These are phyloP conservation scores for Mongoloraphidia duomilia DNA, from an alignment of 2,888 invertebrate species.

Conservation along the genomic window DNA sequence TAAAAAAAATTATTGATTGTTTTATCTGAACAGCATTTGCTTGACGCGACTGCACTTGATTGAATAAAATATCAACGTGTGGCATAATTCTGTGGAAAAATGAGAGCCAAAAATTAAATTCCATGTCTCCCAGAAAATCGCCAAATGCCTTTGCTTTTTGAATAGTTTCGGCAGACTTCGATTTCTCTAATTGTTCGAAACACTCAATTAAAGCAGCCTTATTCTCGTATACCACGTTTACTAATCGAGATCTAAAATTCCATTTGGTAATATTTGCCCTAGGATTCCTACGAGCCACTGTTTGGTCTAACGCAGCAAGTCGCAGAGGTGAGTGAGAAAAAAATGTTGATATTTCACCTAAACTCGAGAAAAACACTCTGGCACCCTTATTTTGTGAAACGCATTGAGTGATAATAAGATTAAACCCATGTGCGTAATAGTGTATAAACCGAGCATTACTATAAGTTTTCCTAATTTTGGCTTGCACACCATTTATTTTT, in stretches of 20 bases:
- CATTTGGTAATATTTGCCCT: slow-evolving; percentile 9
- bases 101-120: too few species aligned
- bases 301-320: slow-evolving; percentile 12
- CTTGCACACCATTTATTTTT: too few species aligned
- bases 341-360: slow-evolving; percentile 11
- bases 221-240: slow-evolving; percentile 14
- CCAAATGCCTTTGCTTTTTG: too few species aligned
- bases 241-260: slow-evolving; percentile 12
- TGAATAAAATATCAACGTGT: slow-evolving; percentile 11
- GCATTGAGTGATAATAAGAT: slow-evolving; percentile 11
- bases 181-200: slow-evolving; percentile 14
- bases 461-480: slow-evolving; percentile 11
- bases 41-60: slow-evolving; percentile 7
- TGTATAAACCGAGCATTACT: slow-evolving; percentile 10
- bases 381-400: slow-evolving; percentile 7
- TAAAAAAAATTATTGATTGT: background rate
- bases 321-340: slow-evolving; percentile 16
- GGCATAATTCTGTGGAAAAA: slow-evolving; percentile 13
- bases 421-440: slow-evolving; percentile 15
- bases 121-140: too few species aligned
- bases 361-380: slow-evolving; percentile 14
- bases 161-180: slow-evolving; percentile 8
- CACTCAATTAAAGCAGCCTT: slow-evolving; percentile 15
- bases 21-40: slow-evolving; percentile 2
- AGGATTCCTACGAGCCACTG: slow-evolving; percentile 11